Conservation (phyloP, 2,113 vertebrate genomes). For the Phocoena sinus region DNA sequence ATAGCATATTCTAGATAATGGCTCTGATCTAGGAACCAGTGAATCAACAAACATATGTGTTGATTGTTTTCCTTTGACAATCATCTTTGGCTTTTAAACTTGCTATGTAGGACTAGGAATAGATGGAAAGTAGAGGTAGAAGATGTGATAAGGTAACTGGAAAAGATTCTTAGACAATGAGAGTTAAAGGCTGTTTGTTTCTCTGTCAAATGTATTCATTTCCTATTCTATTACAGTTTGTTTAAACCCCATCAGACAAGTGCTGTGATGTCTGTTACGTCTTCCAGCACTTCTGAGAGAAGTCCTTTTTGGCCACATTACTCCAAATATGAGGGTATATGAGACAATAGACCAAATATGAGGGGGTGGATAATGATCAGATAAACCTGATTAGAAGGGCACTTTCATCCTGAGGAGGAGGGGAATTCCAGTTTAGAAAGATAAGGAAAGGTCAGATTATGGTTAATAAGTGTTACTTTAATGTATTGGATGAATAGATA, state of each 20-base stretch:
- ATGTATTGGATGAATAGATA: neutral
- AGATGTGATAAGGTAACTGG: neutral
- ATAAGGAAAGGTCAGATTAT: neutral
- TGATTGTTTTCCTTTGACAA: neutral
- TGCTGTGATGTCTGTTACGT: neutral
- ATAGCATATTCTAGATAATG: neutral
- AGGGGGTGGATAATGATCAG: neutral
- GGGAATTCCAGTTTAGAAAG: neutral
- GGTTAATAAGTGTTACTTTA: neutral
- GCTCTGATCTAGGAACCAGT: neutral
- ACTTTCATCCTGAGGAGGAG: neutral
- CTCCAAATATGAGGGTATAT: neutral
- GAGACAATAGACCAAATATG: neutral
- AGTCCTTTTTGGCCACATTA: neutral
- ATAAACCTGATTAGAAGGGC: neutral
- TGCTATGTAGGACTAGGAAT: neutral
- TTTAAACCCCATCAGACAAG: neutral
- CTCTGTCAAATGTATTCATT: neutral
- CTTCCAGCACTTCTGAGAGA: neutral
- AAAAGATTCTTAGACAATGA: constrained; percentile 2
- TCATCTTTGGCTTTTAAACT: constrained; percentile 37
- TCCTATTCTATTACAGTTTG: neutral
- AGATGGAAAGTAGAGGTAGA: neutral
- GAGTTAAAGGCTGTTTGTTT: neutral
- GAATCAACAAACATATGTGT: neutral